phyloP scores from a whole-genome alignment of 2,797 vertebrate genomes.

The Ispidina picta region DNA sequence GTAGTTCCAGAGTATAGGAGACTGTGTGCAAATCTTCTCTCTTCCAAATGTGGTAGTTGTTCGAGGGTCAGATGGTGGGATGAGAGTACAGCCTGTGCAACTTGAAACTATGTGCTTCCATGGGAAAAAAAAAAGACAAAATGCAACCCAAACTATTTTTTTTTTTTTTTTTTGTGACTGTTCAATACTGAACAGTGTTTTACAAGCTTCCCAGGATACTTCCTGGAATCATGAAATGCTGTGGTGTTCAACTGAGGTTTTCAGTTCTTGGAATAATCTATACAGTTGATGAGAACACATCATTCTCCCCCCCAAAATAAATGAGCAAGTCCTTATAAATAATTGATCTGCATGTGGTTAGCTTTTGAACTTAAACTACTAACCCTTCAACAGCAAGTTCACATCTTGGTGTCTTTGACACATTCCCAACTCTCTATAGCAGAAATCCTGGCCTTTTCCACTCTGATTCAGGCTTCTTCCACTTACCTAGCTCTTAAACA shows the following conservation, averaged over 20 bases:
- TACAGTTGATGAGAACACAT: background rate
- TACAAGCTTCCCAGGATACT: constrained; percentile 38
- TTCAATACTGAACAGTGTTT: constrained; percentile 14
- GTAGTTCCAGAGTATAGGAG: background rate
- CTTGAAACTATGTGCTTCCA: background rate
- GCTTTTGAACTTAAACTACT: constrained; percentile 6
- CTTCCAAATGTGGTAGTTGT: background rate
- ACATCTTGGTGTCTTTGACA: background rate
- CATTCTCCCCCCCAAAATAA: background rate
- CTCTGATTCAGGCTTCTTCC: background rate
- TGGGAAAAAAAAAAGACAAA: background rate
- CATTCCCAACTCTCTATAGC: background rate
- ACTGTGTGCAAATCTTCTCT: background rate
- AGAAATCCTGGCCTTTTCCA: background rate
- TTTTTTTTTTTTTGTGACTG: background rate
- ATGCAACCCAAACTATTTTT: background rate
- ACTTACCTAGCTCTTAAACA: background rate
- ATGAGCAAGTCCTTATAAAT: constrained; percentile 8
- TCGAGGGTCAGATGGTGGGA: background rate
- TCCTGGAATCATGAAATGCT: background rate
- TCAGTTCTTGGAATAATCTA: constrained; percentile 46
- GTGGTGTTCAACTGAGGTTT: constrained; percentile 13
- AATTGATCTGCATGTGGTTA: background rate
- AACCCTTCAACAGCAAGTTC: background rate
- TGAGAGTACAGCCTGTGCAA: background rate